Evolutionary conservation across 2,888 invertebrate species (phyloP), one percentile per base, ranked within the genome.

Genomic region (Cryptophagus acutangulus): DNA sequence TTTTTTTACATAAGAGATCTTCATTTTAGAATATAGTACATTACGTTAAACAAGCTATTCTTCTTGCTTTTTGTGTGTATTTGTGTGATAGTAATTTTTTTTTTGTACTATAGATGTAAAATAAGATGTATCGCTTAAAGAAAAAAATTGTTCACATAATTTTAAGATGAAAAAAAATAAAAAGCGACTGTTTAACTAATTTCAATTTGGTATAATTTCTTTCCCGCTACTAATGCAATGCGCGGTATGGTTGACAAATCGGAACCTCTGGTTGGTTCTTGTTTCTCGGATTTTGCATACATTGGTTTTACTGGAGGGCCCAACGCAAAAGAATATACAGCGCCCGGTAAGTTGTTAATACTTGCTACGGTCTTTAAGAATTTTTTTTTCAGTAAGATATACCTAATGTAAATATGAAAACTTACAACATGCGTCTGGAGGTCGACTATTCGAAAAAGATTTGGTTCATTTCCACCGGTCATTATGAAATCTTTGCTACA

Each of bases 31-130:
- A 28, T 28, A 28, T 13, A 31, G 16, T 8, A 31, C 20, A 46
- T 46, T 49, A 49, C 45, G 43, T 47, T 51, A 51, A 48, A 55
- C 45, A 58, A 55, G 57, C 55, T 59, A 51, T 61, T 48, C 51
- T 57, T 53, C 56, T 62, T 63, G 61, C 64, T 67, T 68, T n/a
- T 62, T 65, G 67, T 69, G 67, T 68, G 67, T 67, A 66, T 65
- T 63, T 65, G 65, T 69, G 67, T 69, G 66, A 68, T 68, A 69
- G 64, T 53, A 71, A 71, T 71, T 75, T 75, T 75, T 74, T 54
- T 71, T 73, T 77, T 76, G 75, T 77, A 76, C 73, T 69, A 75
- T 76, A 76, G 74, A 71, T 75, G 73, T 75, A 75, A 74, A 69
- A 31, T 3, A 31, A 31, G 16, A 59, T 73, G 71, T 73, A 73